Evolutionary conservation across 1,140 invertebrate species (phyloP), one percentile per base, ranked within the genome.

Genomic region (Telenomus remus): DNA sequence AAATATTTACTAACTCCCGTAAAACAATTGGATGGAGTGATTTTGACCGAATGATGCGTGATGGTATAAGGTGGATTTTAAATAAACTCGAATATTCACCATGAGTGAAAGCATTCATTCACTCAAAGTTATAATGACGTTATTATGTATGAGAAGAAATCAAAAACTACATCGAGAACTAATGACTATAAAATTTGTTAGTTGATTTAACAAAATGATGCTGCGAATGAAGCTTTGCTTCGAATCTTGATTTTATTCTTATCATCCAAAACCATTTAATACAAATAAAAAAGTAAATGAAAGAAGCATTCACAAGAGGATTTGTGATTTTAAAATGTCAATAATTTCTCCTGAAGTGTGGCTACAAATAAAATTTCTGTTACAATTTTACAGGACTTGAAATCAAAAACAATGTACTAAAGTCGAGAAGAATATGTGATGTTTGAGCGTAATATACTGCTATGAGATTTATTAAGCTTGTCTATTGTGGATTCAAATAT

Each of bases 381-480:
- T 47, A 66, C 46, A 56, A 55, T 48, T 64, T 66, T 66, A 50
- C 53, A 54, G 47, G 60, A 64, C 50, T 4, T 54, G 39, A 54
- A 64, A 54, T 49, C 42, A 60, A 47, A 27, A 27, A 27, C 6
- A 27, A 27, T 27, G 19, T 27, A n/a, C n/a, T n/a, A 27, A 27
- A 27, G 19, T 27, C 19, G 6, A 13, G 1, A 57, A 57, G 35
- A 46, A 46, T n/a, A 46, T 14, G 14, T 13, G n/a, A 46, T 13
- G 13, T 14, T 8, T 27, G 19, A 27, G 19, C n/a, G 42, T 43
- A 10, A 10, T 43, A 12, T 43, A 10, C 13, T 46, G 43, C 13
- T 14, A 46, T 13, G 43, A 12, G 13, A 15, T 12, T 2, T 46
- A 46, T 15, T 46, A 27, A 49, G 14, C 19, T 27, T 27, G 19